Evolutionary conservation across 30 jellyfish, hydroid and myxozoan genomes (phyloP).

Genomic region (Turritopsis rubra): DNA sequence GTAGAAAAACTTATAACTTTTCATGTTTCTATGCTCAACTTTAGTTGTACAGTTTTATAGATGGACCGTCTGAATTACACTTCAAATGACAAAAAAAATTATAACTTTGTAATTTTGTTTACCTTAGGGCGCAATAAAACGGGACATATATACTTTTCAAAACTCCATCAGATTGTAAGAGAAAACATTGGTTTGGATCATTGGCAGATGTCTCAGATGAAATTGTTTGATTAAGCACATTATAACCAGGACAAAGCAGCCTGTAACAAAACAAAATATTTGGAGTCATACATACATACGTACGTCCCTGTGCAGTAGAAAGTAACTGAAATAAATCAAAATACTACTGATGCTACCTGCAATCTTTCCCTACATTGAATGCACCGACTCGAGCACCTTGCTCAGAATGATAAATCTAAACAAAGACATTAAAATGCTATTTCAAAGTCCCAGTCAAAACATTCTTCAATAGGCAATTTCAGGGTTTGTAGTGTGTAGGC

Average conservation of each 20-base stretch:
- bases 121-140: conserved; percentile 90
- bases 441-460: too few relatives aligned
- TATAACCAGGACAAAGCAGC: conserved; percentile 53
- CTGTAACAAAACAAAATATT: conserved; percentile 22
- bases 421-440: too few relatives aligned
- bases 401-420: conserved; percentile 86
- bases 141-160: conserved; percentile 71
- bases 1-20: too few relatives aligned
- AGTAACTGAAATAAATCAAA: too few relatives aligned
- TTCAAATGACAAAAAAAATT: too few relatives aligned
- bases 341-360: conserved; percentile 52
- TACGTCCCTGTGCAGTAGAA: too few relatives aligned
- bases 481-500: too few relatives aligned
- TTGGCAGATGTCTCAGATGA: conserved; percentile 17
- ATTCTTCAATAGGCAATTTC: neutral
- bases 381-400: conserved; percentile 97
- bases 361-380: conserved; percentile 84
- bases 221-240: conserved; percentile 51
- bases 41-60: too few relatives aligned
- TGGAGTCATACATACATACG: neutral
- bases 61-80: too few relatives aligned
- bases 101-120: too few relatives aligned
- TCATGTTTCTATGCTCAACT: too few relatives aligned
- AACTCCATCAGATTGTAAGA: conserved; percentile 57
- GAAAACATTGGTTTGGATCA: conserved; percentile 38